Percentiles rank a stretch among this genome's conserved stretches.
Conservation (phyloP, 2,888 invertebrate genomes). For the Ophioninae sp. region DNA sequence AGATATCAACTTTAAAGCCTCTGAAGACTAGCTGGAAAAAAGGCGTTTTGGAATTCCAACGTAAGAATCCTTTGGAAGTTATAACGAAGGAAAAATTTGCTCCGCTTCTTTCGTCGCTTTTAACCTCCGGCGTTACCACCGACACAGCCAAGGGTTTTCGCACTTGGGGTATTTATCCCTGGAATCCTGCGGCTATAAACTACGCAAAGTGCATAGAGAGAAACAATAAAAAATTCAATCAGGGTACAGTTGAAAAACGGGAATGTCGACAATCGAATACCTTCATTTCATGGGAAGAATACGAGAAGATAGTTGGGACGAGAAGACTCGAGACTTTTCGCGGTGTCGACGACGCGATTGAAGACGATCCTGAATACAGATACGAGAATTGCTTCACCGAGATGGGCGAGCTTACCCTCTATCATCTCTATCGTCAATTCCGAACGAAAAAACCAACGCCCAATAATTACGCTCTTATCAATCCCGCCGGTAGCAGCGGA, state of each 20-base stretch:
- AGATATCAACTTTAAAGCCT: constrained; percentile 68
- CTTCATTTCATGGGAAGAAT: constrained; percentile 57
- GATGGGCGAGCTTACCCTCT: constrained; percentile 57
- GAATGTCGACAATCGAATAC: constrained; percentile 47
- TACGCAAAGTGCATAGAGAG: constrained; percentile 58
- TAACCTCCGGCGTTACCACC: constrained; percentile 41
- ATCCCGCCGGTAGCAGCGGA: constrained; percentile 1
- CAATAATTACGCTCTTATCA: constrained; percentile 35
- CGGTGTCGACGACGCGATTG: constrained; percentile 51
- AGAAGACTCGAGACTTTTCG: constrained; percentile 52
- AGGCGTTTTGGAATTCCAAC: constrained; percentile 64
- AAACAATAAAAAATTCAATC: constrained; percentile 49
- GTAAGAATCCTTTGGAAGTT: constrained; percentile 63
- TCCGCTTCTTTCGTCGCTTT: constrained; percentile 62
- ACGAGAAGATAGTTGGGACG: constrained; percentile 54
- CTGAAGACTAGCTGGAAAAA: constrained; percentile 66
- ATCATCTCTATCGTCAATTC: constrained; percentile 58
- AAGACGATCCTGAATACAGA: constrained; percentile 57
- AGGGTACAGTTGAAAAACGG: constrained; percentile 30
- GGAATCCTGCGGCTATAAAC: constrained; percentile 64
- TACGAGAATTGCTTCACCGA: constrained; percentile 60
- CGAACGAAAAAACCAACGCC: constrained; percentile 53
- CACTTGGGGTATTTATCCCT: constrained; percentile 66
- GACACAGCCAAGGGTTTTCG: constrained; percentile 63
- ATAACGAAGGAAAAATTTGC: constrained; percentile 68